Base-by-base conservation (phyloP, 1,140 invertebrate species). In the Zaprionus taronus region DNA sequence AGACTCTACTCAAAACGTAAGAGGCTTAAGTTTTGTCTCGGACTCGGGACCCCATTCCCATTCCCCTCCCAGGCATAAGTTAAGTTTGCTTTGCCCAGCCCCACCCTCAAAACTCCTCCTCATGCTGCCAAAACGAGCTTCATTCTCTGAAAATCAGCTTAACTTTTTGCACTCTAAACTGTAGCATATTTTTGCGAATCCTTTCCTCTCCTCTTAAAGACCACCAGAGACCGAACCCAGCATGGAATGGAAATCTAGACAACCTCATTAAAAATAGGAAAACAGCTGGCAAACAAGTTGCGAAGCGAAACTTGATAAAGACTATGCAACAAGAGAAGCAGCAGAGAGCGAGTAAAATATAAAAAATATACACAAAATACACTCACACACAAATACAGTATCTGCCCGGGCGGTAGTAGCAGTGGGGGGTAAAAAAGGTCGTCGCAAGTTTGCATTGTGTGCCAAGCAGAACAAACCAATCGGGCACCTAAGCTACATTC, bases 21-120 rank as follows among this genome's bases (percentile, higher is more conserved):
- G 84, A 84, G 31, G 84, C 83, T 89, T 87, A 87, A 74, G 80
- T 83, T 78, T 86, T 77, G 73, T 75, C 60, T 75, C 20, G 72
- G 67, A 49, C 72, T 26, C 24, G 12, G 20, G 56, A 36, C 57
- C 34, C 24, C 12, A 5, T 15, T 6, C 47, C 20, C 47, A 5
- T 15, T 6, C 47, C 20, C 47, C 47, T 14, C 12, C 20, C 22
- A 70, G 67, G 79, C 80, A 86, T 79, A 86, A 86, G 83, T 86
- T 86, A 86, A 72, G 83, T 85, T 26, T 26, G 24, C 4, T 26
- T 26, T 86, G 65, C 64, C 70, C 56, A 64, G 53, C 55, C 44
- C 44, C 74, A 17, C n/a, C 41, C n/a, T 0, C 41, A 34, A 1
- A 34, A 1, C n/a, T 7, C 41, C 7, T 0, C 2, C n/a, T 15